phyloP scores from a whole-genome alignment of 2,113 vertebrate genomes.

The Oceanites oceanicus region DNA sequence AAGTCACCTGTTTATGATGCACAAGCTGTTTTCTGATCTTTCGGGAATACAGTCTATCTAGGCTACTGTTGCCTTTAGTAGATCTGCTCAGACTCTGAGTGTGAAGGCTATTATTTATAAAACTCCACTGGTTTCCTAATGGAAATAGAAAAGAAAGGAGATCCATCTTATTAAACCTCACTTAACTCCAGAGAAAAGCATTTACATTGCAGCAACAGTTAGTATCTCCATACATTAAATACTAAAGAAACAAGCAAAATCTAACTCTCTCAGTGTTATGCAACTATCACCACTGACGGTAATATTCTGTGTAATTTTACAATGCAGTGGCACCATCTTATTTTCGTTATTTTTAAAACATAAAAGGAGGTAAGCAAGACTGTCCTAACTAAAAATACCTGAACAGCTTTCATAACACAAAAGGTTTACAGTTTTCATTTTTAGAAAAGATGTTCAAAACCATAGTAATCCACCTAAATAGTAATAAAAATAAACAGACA shows the following conservation, averaged over 20 bases:
- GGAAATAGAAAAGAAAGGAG: background rate
- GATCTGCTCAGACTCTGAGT: constrained; percentile 89
- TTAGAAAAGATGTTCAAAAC: background rate
- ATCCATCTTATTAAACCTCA: background rate
- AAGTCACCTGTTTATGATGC: constrained; percentile 98
- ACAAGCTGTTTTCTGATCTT: constrained; percentile 99
- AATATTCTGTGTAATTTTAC: background rate
- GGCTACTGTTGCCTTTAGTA: constrained; percentile 93
- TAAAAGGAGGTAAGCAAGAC: background rate
- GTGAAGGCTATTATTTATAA: constrained; percentile 97
- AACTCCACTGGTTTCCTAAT: constrained; percentile 97
- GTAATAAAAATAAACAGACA: background rate
- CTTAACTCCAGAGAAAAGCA: background rate
- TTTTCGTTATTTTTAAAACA: background rate
- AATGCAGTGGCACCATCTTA: background rate
- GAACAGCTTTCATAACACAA: background rate
- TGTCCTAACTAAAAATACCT: background rate
- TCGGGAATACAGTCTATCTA: constrained; percentile 94
- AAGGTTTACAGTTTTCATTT: background rate
- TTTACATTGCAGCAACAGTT: background rate
- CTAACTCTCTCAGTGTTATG: background rate
- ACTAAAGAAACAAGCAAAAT: background rate
- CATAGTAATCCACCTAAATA: background rate
- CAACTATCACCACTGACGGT: background rate
- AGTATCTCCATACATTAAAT: background rate